Conservation (phyloP, 92 coral and sea anemone genomes). For the Umimayanthus kanabou region DNA sequence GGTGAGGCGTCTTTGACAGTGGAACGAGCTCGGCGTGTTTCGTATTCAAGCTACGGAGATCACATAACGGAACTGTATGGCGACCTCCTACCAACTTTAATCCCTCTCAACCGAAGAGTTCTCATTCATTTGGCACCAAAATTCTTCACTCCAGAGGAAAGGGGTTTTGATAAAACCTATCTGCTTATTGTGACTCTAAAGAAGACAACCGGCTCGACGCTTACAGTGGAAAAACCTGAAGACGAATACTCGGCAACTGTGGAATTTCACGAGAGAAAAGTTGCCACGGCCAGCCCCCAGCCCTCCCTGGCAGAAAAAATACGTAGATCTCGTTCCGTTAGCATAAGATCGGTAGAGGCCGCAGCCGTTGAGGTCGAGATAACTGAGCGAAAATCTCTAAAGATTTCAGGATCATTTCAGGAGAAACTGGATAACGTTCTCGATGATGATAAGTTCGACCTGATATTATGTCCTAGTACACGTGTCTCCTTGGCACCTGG, state of each 20-base stretch:
- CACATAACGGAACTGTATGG: conserved; percentile 35
- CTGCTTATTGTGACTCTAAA: conserved; percentile 22
- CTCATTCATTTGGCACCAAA: conserved; percentile 81
- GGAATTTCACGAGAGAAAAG: conserved; percentile 58
- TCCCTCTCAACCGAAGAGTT: conserved; percentile 62
- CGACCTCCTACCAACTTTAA: conserved; percentile 49
- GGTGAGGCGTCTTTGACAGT: not conserved
- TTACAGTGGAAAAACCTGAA: conserved; percentile 17
- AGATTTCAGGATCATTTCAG: conserved; percentile 22
- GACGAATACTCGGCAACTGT: conserved; percentile 41
- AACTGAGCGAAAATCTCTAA: conserved; percentile 8
- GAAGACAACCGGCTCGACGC: conserved; percentile 13
- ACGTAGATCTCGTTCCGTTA: conserved; percentile 22
- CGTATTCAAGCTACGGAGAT: conserved; percentile 30
- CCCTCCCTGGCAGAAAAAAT: conserved; percentile 33
- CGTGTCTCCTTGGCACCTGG: conserved; percentile 26
- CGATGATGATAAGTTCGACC: conserved; percentile 67
- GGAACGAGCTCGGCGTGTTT: conserved; percentile 19
- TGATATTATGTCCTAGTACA: conserved; percentile 72
- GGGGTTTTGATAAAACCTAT: conserved; percentile 44
- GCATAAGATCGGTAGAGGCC: conserved; percentile 25
- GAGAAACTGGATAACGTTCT: conserved; percentile 21
- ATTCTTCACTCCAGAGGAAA: conserved; percentile 76
- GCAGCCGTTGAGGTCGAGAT: conserved; percentile 2
- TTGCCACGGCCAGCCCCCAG: conserved; percentile 13